A percentile compares a stretch with the other conserved stretches of the same genome.
Conservation (phyloP, 1,140 invertebrate genomes). For the Augochlora pura region DNA sequence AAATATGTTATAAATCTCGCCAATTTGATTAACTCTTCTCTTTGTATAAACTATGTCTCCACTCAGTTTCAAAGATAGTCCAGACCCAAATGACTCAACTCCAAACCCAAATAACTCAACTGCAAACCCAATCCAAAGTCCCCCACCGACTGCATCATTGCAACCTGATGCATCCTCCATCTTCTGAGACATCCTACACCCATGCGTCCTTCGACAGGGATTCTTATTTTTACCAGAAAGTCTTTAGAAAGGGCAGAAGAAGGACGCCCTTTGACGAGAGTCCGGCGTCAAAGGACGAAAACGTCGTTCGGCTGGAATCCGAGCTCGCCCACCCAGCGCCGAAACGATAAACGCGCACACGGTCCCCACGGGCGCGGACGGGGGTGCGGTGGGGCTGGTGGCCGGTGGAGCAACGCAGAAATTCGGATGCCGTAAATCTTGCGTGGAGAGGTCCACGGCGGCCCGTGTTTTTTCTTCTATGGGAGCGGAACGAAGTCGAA, state of each 20-base stretch:
- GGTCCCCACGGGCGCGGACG: conserved; percentile 10
- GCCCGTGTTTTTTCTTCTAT: conserved; percentile 39
- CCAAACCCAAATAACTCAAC: too few relatives aligned
- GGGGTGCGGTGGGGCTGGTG: conserved; percentile 8
- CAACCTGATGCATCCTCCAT: neutral
- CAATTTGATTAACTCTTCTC: too few relatives aligned
- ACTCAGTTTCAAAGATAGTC: too few relatives aligned
- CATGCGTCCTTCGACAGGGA: neutral
- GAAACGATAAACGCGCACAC: conserved; percentile 57
- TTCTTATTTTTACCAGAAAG: neutral
- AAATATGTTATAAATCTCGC: too few relatives aligned
- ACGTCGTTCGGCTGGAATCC: conserved; percentile 46
- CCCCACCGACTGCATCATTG: too few relatives aligned
- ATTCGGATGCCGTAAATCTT: conserved; percentile 71
- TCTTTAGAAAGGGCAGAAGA: conserved; percentile 37
- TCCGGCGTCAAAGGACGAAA: conserved; percentile 41
- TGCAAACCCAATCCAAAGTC: too few relatives aligned
- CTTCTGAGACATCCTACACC: neutral
- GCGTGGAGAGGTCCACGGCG: conserved; percentile 33
- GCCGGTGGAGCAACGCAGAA: conserved; percentile 29
- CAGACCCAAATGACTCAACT: too few relatives aligned
- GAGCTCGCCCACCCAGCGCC: conserved; percentile 38
- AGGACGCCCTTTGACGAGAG: conserved; percentile 52
- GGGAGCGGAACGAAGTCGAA: conserved; percentile 14
- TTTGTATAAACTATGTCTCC: too few relatives aligned